Percentiles rank a stretch among this genome's conserved stretches.
phyloP scores from a whole-genome alignment of 2,113 vertebrate genomes.

The Scomber japonicus region DNA sequence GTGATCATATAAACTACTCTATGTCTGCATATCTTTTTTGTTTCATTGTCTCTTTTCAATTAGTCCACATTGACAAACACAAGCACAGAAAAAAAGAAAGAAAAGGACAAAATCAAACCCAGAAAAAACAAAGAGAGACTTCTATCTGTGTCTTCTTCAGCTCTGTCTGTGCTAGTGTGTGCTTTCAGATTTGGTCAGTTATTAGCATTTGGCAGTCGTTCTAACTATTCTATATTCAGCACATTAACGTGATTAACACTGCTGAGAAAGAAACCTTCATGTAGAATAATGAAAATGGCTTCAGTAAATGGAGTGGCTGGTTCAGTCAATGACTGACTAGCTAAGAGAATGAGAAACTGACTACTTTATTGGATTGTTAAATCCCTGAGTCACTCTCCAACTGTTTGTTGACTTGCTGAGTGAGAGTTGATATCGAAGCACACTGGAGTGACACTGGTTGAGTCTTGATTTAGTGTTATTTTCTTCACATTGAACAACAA shows the following conservation, averaged over 20 bases:
- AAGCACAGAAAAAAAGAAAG: not conserved
- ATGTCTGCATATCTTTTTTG: not conserved
- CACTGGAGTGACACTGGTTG: not conserved
- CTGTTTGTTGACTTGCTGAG: slow-evolving; percentile 32
- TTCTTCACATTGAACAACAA: not conserved
- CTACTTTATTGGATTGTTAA: slow-evolving; percentile 30
- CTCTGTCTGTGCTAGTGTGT: slow-evolving; percentile 5
- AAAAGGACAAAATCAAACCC: not conserved
- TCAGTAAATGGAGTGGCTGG: slow-evolving; percentile 12
- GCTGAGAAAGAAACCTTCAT: slow-evolving; percentile 18
- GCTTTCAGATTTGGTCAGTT: slow-evolving; percentile 32
- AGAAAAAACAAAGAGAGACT: not conserved
- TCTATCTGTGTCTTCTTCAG: not conserved
- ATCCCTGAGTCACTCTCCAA: slow-evolving; percentile 36
- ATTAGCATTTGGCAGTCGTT: slow-evolving; percentile 21
- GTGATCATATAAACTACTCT: not conserved
- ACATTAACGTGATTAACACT: slow-evolving; percentile 48
- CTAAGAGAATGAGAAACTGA: slow-evolving; percentile 20
- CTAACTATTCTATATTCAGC: slow-evolving; percentile 38
- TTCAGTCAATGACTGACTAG: not conserved
- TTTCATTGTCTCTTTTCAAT: not conserved
- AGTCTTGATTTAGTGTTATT: not conserved
- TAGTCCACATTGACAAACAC: not conserved
- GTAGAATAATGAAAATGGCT: slow-evolving; percentile 39
- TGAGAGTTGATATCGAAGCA: not conserved